These are phyloP conservation scores for Australoheros facetus DNA, from an alignment of 2,797 vertebrate genomes.

Conservation along the genomic window DNA sequence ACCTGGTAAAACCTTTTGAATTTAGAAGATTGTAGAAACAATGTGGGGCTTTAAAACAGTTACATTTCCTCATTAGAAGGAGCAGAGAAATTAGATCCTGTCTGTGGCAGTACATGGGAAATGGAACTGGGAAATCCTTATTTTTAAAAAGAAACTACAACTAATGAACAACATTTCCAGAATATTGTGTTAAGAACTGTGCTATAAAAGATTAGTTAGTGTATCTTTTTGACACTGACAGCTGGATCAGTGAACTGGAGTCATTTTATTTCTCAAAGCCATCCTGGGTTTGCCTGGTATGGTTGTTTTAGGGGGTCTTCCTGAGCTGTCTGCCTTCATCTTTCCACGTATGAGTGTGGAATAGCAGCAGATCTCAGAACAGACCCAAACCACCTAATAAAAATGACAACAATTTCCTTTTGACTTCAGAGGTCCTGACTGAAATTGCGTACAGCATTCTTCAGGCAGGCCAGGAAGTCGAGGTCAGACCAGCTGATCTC, in stretches of 20 bases:
- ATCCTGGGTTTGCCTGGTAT: background rate
- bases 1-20: slow-evolving; percentile 24
- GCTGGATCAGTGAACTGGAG: background rate
- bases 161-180: background rate
- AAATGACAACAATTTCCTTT: background rate
- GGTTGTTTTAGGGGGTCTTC: background rate
- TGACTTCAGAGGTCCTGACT: background rate
- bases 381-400: background rate
- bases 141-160: background rate
- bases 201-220: background rate
- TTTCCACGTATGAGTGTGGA: background rate
- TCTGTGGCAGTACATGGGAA: background rate
- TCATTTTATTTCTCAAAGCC: background rate
- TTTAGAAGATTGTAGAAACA: slow-evolving; percentile 40
- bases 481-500: background rate
- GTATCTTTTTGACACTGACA: background rate
- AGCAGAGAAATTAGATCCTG: slow-evolving; percentile 17
- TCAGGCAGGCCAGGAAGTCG: background rate
- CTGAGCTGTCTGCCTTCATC: background rate
- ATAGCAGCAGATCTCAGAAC: background rate
- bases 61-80: slow-evolving; percentile 26
- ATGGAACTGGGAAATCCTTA: background rate
- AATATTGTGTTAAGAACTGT: background rate
- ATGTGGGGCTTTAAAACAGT: slow-evolving; percentile 22
- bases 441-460: background rate